Conservation (phyloP, 2,888 invertebrate genomes). For the Alentia gelatinosa region DNA sequence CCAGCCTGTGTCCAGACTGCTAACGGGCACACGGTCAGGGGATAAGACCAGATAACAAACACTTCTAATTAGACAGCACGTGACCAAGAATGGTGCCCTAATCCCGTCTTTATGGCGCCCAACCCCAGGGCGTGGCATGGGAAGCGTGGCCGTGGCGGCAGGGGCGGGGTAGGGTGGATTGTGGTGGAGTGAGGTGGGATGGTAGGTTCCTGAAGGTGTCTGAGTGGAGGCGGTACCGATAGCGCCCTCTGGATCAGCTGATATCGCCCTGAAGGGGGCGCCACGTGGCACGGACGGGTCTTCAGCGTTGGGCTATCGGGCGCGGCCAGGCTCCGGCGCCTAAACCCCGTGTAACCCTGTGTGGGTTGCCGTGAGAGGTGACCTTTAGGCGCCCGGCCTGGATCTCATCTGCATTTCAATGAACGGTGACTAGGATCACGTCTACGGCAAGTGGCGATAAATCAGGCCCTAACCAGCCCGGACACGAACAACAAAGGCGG, state of each 20-base stretch:
- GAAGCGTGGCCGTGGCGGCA: neutral
- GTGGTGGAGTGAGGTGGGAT: no score
- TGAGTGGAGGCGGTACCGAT: no score
- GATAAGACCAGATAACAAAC: constrained; percentile 3
- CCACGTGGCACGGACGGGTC: neutral
- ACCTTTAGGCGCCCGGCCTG: neutral
- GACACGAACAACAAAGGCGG: no score
- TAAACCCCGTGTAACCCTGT: neutral
- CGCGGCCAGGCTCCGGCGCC: neutral
- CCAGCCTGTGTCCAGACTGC: neutral
- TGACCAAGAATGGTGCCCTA: neutral
- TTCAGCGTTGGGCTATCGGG: neutral
- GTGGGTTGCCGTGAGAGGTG: neutral
- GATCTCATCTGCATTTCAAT: neutral
- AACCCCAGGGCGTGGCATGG: neutral
- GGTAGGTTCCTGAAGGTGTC: no score
- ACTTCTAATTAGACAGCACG: constrained; percentile 22
- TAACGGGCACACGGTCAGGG: neutral
- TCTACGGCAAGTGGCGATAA: neutral
- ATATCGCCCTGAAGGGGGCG: neutral
- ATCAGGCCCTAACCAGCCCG: neutral
- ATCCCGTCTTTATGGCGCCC: neutral
- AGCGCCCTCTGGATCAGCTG: neutral
- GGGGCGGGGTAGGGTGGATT: neutral
- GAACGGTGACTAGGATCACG: neutral